Evolutionary conservation across 2,888 invertebrate genomes (phyloP), one percentile per base, ranked within the genome.

Genomic region (Nebria brevicollis): DNA sequence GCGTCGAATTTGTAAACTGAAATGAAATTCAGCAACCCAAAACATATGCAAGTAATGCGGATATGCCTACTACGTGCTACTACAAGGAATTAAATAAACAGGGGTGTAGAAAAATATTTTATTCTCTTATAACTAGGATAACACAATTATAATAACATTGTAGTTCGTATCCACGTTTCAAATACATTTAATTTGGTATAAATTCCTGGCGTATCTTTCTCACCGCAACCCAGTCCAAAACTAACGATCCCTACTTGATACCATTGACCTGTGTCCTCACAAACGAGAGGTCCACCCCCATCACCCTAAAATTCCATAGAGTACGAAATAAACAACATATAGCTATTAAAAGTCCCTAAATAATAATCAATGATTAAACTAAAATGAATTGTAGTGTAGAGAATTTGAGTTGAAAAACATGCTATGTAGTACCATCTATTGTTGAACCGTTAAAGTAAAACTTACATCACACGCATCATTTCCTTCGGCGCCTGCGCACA

Each of bases 401-500:
- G 54, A 8, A 54, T 13, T 13, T 34, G 4, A 34, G 34, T 34
- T 34, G 34, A 13, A 54, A 54, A 54, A 13, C 54, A 54, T 54
- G 54, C 20, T 54, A 54, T 54, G 8, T 8, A 8, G 54, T 54
- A 6, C 13, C 54, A 54, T 13, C 54, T 54, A 54, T 54, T 13
- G 54, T 8, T 13, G 8, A 13, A 13, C 54, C 11, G 13, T 3
- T 2, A 54, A 43, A 54, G 7, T 11, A 72, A n/a, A 8, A 15
- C 76, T 72, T 81, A 81, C 81, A 77, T 77, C 77, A 54, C 81
- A 81, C 13, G 81, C 81, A 73, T 81, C 81, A 65, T 73, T 77
- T 66, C 73, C 81, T 72, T 81, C 81, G 3, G 72, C 73, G 10
- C 81, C 81, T 64, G 81, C 81, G 41, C 81, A 81, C 20, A 81